These are phyloP conservation scores for Platygyra sinensis DNA, from an alignment of 64 coral and sea anemone species.

Conservation along the genomic window DNA sequence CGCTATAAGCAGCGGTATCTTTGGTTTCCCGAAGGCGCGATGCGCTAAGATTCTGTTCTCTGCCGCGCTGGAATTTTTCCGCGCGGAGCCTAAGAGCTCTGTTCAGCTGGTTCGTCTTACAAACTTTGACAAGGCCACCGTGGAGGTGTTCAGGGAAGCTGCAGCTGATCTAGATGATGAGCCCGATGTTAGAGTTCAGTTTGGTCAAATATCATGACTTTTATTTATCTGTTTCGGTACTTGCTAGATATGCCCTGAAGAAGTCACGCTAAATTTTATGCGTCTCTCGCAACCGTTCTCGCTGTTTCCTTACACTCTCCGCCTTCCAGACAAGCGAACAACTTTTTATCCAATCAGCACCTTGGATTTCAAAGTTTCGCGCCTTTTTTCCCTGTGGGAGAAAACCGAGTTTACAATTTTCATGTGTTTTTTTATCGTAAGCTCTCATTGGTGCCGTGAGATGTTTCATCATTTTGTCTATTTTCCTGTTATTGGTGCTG, in stretches of 20 bases:
- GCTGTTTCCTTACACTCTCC: neutral
- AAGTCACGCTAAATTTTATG: too few species aligned
- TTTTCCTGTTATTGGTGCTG: too few species aligned
- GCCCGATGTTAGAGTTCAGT: conserved; percentile 60
- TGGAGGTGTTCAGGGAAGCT: conserved; percentile 58
- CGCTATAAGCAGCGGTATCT: conserved; percentile 95
- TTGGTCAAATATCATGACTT: neutral
- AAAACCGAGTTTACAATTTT: too few species aligned
- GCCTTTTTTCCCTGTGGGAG: neutral
- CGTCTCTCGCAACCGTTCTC: neutral
- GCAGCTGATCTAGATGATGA: conserved; percentile 39
- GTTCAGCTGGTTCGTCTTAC: conserved; percentile 77
- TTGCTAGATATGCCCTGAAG: neutral
- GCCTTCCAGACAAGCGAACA: neutral
- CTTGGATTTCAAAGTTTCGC: neutral
- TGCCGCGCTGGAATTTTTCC: conserved; percentile 62
- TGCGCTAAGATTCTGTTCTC: conserved; percentile 82
- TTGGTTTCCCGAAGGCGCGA: conserved; percentile 81
- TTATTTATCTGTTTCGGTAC: neutral
- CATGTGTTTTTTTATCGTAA: neutral
- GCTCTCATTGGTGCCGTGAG: too few species aligned
- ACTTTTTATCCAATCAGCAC: neutral
- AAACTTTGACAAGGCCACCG: conserved; percentile 84
- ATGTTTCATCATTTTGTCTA: too few species aligned
- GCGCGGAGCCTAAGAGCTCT: conserved; percentile 44